Base-by-base conservation (phyloP, 2,113 vertebrate species). In the Marcusenius ussheri region DNA sequence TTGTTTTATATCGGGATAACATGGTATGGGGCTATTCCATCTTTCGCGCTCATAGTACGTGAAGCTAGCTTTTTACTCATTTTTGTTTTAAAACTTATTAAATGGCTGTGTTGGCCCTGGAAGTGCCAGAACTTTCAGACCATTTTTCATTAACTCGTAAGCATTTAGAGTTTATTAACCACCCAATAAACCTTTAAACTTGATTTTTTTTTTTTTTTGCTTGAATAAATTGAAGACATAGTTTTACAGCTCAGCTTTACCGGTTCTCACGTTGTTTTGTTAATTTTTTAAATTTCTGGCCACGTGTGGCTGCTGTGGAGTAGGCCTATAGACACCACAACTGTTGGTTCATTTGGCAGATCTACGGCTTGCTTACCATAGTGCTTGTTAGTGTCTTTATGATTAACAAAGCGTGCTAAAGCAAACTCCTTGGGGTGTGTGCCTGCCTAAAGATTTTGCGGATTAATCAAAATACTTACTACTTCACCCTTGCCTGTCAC, bases 401-500 rank as follows among this genome's bases (percentile, higher is more conserved):
- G 70, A 74, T 89, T 90, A 85, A 62, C 35, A 89, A 84, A 58
- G 24, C 51, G 15, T 84, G 39, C 83, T 47, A 31, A 35, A 66
- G 24, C 39, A 39, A 86, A 66, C 89, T 85, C 39, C n/a, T 13
- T 85, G 74, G 31, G 31, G 31, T 42, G 74, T 42, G 35, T 15
- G 15, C 15, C 31, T 39, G 74, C 13, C 35, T 39, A 42, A 80
- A 80, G 19, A 2, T 42, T 42, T 42, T 19, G 74, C 74, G 39
- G 77, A 47, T 66, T 90, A 45, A 62, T 66, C 83, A 45, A 62
- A 80, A 83, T 49, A 84, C 84, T 21, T 90, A 31, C n/a, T 27
- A 42, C 77, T 70, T n/a, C n/a, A 27, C 49, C 83, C 89, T 19
- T 58, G n/a, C n/a, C 87, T 86, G 62, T 46, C 80, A 89, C n/a